Conservation (phyloP, 1,140 invertebrate genomes). For the Pantala flavescens region DNA sequence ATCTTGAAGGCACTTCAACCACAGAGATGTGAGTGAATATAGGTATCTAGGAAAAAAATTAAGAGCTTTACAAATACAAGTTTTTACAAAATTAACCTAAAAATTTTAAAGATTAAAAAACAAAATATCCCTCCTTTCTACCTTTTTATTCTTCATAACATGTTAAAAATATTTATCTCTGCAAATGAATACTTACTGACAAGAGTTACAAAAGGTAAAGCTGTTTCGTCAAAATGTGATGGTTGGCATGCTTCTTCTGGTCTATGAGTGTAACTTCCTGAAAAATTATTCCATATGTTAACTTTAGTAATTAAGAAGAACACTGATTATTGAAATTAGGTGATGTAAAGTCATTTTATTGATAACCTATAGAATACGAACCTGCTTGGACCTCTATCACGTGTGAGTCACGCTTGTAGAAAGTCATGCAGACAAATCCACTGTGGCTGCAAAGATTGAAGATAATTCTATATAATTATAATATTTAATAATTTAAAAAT, state of each 20-base stretch:
- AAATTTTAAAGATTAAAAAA: no score
- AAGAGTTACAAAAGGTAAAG: constrained; percentile 36
- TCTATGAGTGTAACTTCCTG: constrained; percentile 35
- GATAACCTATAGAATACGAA: constrained; percentile 26
- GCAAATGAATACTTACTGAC: constrained; percentile 34
- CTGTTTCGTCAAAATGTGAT: constrained; percentile 31
- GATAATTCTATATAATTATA: background rate
- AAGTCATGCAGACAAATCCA: constrained; percentile 43
- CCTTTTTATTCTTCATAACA: no score
- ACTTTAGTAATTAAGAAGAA: constrained; percentile 19
- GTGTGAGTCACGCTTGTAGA: constrained; percentile 41
- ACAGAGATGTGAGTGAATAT: no score
- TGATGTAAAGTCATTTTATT: constrained; percentile 28
- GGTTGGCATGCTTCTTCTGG: constrained; percentile 35
- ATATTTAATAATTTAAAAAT: background rate
- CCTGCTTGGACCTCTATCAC: constrained; percentile 38
- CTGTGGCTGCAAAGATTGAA: constrained; percentile 37
- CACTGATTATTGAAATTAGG: constrained; percentile 18
- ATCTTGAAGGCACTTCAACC: no score
- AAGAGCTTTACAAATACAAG: no score
- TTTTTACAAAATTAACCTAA: no score
- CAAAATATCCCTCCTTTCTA: no score
- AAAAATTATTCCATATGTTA: constrained; percentile 23
- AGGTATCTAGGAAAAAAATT: no score
- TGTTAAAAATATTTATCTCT: no score